These are phyloP conservation scores for Crematogaster levior DNA, from an alignment of 2,888 invertebrate species.

Conservation along the genomic window DNA sequence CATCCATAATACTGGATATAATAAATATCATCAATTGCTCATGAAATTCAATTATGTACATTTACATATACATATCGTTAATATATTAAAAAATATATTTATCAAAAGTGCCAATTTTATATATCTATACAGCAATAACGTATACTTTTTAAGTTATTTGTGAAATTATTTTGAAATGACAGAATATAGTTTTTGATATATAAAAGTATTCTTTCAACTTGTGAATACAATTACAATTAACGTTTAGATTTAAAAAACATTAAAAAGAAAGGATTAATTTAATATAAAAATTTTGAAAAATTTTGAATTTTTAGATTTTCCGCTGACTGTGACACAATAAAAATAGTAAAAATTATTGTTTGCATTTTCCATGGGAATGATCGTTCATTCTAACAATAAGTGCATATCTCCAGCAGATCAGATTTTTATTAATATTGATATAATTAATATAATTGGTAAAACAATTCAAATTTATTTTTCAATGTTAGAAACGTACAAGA, in stretches of 20 bases:
- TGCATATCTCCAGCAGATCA: background rate
- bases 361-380: background rate
- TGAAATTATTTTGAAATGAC: background rate
- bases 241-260: slow-evolving; percentile 7
- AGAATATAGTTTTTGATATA: background rate
- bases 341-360: background rate
- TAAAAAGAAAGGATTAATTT: background rate
- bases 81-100: background rate
- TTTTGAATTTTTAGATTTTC: background rate
- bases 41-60: slow-evolving; percentile 35
- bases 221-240: background rate
- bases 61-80: no score
- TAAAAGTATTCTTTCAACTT: background rate
- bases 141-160: no score
- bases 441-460: slow-evolving; percentile 11
- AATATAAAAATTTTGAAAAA: background rate
- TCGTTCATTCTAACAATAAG: background rate
- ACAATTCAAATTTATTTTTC: slow-evolving; percentile 4
- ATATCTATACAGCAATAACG: background rate
- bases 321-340: background rate
- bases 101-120: background rate
- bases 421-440: slow-evolving; percentile 15
- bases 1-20: background rate
- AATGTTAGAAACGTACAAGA: slow-evolving; percentile 13
- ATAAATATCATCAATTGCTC: background rate